Percentiles rank a stretch among this genome's conserved stretches.
These are phyloP conservation scores for Myanophis thanlyinensis DNA, from an alignment of 2,113 vertebrate species.

Conservation along the genomic window DNA sequence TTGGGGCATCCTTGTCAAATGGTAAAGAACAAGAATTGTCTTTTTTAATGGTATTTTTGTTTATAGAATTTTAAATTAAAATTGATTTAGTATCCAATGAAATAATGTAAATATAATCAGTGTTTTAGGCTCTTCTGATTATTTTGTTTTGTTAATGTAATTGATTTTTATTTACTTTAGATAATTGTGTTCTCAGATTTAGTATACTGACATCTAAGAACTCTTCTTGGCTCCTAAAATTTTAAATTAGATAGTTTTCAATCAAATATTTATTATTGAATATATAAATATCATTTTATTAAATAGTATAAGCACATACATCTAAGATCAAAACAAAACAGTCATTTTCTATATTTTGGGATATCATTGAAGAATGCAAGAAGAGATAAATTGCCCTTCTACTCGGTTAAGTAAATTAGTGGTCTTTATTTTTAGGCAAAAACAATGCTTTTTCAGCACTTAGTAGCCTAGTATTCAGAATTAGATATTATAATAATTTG, in stretches of 20 bases:
- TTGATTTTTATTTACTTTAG: neutral
- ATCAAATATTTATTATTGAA: too few relatives aligned
- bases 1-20: too few relatives aligned
- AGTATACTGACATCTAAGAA: neutral
- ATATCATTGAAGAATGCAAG: neutral
- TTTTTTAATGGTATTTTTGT: too few relatives aligned
- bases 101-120: too few relatives aligned
- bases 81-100: too few relatives aligned
- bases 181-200: neutral
- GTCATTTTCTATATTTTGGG: neutral
- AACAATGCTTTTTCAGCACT: neutral
- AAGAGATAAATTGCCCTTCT: neutral
- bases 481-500: slow-evolving; percentile 26
- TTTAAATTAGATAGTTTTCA: neutral
- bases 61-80: too few relatives aligned
- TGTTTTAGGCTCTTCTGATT: too few relatives aligned
- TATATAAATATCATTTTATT: neutral
- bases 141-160: neutral
- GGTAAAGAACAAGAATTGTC: too few relatives aligned
- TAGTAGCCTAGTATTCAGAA: slow-evolving; percentile 14
- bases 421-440: neutral
- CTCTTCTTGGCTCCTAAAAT: neutral
- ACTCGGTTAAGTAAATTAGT: neutral
- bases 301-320: neutral
- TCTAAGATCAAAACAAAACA: neutral